Base-by-base conservation (phyloP, 2,888 invertebrate genomes). In the Drosophila cognata region DNA sequence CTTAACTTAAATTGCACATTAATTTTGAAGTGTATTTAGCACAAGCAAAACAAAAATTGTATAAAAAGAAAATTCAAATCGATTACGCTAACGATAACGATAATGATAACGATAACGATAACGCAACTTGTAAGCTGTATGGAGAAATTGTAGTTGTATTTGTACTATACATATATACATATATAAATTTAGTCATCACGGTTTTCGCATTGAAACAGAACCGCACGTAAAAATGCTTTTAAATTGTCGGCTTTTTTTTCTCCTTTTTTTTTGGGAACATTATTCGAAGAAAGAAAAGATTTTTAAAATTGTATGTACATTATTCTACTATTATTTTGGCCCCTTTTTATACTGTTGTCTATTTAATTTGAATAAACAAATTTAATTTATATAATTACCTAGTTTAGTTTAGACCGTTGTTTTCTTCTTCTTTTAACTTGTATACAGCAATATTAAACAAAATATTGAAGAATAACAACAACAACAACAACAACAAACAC, bases 261-360 rank as follows among this genome's bases (percentile, higher is more conserved):
- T 31, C 46, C 31, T 33, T 66, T 59, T 61, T 55, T 33, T 66
- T 59, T 62, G 51, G 50, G 59, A 52, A 55, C 33, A 43, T 50
- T 61, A n/a, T 29, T 71, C 46, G 43, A 66, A 48, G 48, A n/a
- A 28, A 65, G 61, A 67, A 77, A 64, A 57, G 31, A 64, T 72
- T 68, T 84, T 86, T 87, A 75, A 81, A 90, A 76, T 79, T 90
- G 89, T 90, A 89, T 87, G 89, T 85, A 89, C 69, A 87, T 87
- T 81, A 36, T 66, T 51, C 56, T 50, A 53, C 59, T 50, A 53
- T 58, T 61, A 74, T 58, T 63, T 38, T 77, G 75, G 79, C 79
- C 71, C 72, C 73, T 88, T 82, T 84, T 80, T 70, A 83, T 36
- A 77, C 73, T 85, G 88, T 85, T 85, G 85, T 85, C 85, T 84